Evolutionary conservation across 2,113 vertebrate genomes (phyloP).

Genomic region (Aramus guarauna): DNA sequence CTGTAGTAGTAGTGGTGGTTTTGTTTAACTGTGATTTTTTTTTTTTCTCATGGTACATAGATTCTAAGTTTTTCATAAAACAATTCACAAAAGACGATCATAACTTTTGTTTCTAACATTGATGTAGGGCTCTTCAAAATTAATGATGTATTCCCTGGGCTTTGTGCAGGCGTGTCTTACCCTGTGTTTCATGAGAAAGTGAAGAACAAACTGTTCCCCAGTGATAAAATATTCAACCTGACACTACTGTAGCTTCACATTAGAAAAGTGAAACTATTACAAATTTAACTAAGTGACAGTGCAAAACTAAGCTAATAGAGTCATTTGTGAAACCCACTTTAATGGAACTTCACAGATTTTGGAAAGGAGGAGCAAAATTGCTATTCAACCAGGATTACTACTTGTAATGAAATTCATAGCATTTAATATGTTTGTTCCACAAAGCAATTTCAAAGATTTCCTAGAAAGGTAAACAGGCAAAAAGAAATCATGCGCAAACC

Average conservation of each 20-base stretch:
- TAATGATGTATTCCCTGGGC: background rate
- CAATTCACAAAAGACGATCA: background rate
- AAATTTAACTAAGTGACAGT: background rate
- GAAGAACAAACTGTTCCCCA: background rate
- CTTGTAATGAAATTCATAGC: background rate
- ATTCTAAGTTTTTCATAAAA: background rate
- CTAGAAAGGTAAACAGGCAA: background rate
- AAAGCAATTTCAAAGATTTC: background rate
- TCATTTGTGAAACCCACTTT: background rate
- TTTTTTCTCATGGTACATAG: background rate
- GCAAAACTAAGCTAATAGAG: background rate
- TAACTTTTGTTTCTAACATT: background rate
- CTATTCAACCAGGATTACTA: background rate
- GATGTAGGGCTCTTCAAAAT: background rate
- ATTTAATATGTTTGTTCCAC: background rate
- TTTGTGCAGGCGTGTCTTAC: background rate
- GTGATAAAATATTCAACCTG: background rate
- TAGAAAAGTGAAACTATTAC: background rate
- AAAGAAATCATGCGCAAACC: background rate
- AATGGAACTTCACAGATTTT: background rate
- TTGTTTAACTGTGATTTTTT: background rate
- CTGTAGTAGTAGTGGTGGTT: accelerated
- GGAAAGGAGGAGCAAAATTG: background rate
- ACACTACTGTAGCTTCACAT: background rate
- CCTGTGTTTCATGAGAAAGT: background rate